Evolutionary conservation across 2,888 invertebrate species (phyloP).

Genomic region (Boloria selene): DNA sequence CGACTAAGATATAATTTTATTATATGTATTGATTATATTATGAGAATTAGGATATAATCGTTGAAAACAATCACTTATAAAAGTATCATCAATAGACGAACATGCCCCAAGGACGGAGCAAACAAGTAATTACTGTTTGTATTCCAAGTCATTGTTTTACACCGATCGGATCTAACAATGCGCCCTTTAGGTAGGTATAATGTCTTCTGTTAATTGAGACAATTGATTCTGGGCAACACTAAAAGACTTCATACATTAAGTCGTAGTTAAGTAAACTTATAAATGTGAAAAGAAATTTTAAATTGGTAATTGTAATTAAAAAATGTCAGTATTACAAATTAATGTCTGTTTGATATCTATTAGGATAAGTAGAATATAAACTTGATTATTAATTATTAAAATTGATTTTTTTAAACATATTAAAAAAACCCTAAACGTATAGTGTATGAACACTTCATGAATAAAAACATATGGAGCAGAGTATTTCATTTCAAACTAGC

Average conservation of each 20-base stretch:
- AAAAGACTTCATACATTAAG: constrained; percentile 26
- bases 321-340: too few species aligned
- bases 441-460: too few species aligned
- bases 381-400: too few species aligned
- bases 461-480: neutral
- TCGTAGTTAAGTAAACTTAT: constrained; percentile 17
- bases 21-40: too few species aligned
- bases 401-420: too few species aligned
- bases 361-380: too few species aligned
- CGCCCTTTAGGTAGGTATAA: constrained; percentile 53
- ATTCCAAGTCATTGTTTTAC: constrained; percentile 43
- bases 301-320: too few species aligned
- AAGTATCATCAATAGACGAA: constrained; percentile 24
- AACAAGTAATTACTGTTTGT: constrained; percentile 39
- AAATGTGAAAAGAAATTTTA: too few species aligned
- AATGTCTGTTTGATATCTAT: too few species aligned
- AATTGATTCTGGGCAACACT: constrained; percentile 33
- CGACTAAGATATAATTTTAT: too few species aligned
- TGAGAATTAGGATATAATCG: neutral
- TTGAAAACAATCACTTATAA: constrained; percentile 16
- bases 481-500: too few species aligned
- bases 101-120: constrained; percentile 32
- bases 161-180: constrained; percentile 48
- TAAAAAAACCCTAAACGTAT: too few species aligned
- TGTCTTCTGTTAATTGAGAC: constrained; percentile 54